These are phyloP conservation scores for Elysia crispata DNA, from an alignment of 2,888 invertebrate species.

Conservation along the genomic window DNA sequence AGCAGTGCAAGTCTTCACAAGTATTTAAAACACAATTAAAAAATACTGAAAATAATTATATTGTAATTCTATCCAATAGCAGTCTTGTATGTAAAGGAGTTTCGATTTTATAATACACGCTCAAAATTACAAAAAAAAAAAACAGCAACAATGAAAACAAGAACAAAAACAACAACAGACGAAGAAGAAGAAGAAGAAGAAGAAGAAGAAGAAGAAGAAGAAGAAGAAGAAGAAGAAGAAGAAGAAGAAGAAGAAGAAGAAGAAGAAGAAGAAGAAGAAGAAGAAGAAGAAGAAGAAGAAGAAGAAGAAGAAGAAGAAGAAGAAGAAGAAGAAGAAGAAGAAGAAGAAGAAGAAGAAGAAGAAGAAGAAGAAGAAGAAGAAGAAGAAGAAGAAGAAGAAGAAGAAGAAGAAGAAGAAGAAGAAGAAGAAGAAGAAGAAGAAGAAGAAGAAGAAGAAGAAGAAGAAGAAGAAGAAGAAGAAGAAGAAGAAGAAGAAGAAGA, in stretches of 20 bases:
- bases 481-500: constrained; percentile 14
- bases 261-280: constrained; percentile 5
- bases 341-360: neutral
- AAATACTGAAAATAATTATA: neutral
- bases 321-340: neutral
- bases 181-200: constrained; percentile 25
- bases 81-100: no score
- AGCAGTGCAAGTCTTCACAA: no score
- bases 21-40: no score
- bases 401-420: neutral
- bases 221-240: neutral
- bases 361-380: neutral
- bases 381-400: neutral
- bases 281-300: neutral
- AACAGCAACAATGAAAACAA: no score
- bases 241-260: neutral
- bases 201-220: neutral
- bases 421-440: neutral
- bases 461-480: constrained; percentile 11
- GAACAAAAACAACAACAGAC: no score
- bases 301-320: neutral
- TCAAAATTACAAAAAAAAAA: no score
- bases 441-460: constrained; percentile 7
- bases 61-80: no score
- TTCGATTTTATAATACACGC: no score